Evolutionary conservation across 2,113 vertebrate species (phyloP), one percentile per base, ranked within the genome.

Genomic region (Ceyx melanurus): DNA sequence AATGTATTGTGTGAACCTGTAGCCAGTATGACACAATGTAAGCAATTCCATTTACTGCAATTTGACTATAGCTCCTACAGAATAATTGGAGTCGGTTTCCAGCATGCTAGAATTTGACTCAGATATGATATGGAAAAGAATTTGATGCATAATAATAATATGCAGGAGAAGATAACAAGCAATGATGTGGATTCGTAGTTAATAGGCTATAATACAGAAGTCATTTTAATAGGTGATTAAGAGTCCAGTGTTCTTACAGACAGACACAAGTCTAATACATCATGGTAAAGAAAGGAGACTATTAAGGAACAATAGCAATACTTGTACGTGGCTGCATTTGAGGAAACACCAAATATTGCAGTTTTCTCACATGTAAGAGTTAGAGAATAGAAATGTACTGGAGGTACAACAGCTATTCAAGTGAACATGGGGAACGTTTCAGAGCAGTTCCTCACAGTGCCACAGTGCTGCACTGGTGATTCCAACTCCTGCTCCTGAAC

Each of bases 1-100:
- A 94, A 97, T 95, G 92, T 88, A 96, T 97, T 94, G 90, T 84
- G 86, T 90, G 89, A 93, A 91, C 87, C 89, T 22, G 70, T 94
- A 97, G 83, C 72, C 53, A 65, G 61, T 86, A 87, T 71, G 95
- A 89, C 95, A 95, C 90, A 96, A 80, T 92, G 91, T 95, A 97
- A 97, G 95, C 92, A 96, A 94, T 95, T 95, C 89, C 93, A 94
- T 92, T 96, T 89, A 93, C 90, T 73, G 75, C 64, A 96, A 90
- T 97, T 96, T 97, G 94, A 96, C 92, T 97, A 66, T 83, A 93
- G 86, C 82, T 82, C 82, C 90, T 72, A 94, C 91, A 94, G 85
- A 89, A 88, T 95, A 96, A 97, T 97, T 97, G 95, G 95, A 96
- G 82, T 88, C 90, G 67, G 85, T 95, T 94, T 95, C 95, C 93